Conservation (phyloP, 1,140 invertebrate species). For the Zophobas morio region DNA sequence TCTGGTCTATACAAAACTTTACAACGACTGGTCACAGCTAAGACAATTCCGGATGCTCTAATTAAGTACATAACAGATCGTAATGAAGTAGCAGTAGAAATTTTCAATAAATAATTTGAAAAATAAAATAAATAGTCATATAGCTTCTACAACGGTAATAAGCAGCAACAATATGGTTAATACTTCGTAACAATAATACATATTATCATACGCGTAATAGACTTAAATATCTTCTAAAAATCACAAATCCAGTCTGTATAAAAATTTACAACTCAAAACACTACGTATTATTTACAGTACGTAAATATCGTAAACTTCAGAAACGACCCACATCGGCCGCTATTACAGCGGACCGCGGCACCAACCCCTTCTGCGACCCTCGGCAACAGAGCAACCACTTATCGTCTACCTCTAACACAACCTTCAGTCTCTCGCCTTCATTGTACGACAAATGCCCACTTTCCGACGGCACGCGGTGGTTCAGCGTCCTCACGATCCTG, state of each 20-base stretch:
- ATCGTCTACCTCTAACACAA: constrained; percentile 83
- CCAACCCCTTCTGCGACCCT: constrained; percentile 84
- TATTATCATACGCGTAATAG: constrained; percentile 13
- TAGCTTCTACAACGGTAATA: constrained; percentile 51
- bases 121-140: constrained; percentile 44
- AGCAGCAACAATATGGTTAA: constrained; percentile 54
- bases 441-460: constrained; percentile 85
- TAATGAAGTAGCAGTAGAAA: not conserved
- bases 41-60: not conserved
- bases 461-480: constrained; percentile 81
- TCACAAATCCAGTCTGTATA: constrained; percentile 59
- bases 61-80: constrained; percentile 26
- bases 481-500: constrained; percentile 82
- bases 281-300: constrained; percentile 47
- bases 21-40: constrained; percentile 14
- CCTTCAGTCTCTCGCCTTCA: constrained; percentile 80
- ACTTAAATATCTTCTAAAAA: constrained; percentile 55
- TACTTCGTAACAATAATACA: constrained; percentile 51
- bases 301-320: constrained; percentile 50
- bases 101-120: constrained; percentile 16
- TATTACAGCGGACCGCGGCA: constrained; percentile 81
- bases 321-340: constrained; percentile 57
- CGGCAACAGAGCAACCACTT: constrained; percentile 84
- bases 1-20: constrained; percentile 4
- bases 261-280: constrained; percentile 52